These are phyloP conservation scores for Alentia gelatinosa DNA, from an alignment of 2,888 invertebrate genomes.

Conservation along the genomic window DNA sequence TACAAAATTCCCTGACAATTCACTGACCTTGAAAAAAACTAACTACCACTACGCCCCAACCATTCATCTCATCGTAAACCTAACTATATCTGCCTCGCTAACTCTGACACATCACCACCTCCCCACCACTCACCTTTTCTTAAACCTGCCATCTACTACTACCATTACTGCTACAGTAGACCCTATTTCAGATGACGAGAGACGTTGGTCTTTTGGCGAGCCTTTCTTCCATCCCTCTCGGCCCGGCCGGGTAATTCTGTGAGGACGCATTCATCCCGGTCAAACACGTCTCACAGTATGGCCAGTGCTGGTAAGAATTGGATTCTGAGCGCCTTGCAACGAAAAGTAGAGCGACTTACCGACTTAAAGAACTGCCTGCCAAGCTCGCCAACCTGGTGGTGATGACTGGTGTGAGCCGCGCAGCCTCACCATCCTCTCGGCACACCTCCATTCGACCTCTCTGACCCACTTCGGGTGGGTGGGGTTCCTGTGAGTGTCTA, in stretches of 20 bases:
- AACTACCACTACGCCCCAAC: no score
- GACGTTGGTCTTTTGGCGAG: background rate
- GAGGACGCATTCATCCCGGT: background rate
- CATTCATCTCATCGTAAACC: no score
- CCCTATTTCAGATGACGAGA: background rate
- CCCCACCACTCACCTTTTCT: background rate
- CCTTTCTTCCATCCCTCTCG: background rate
- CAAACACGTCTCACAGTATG: background rate
- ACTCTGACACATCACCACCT: background rate
- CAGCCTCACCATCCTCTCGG: background rate
- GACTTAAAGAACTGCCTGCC: background rate
- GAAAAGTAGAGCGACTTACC: slow-evolving; percentile 9
- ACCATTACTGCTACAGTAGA: no score
- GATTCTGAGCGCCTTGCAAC: background rate
- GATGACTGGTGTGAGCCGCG: background rate
- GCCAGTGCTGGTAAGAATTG: background rate
- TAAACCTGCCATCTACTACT: slow-evolving; percentile 1
- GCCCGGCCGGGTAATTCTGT: background rate
- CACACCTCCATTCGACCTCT: background rate
- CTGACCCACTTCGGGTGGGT: background rate
- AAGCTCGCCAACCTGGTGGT: background rate
- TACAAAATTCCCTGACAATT: no score
- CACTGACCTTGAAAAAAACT: no score
- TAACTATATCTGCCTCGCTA: no score
- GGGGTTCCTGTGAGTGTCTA: background rate